These are phyloP conservation scores for Sinocyclocheilus anshuiensis DNA, from an alignment of 2,113 vertebrate genomes.

Conservation along the genomic window DNA sequence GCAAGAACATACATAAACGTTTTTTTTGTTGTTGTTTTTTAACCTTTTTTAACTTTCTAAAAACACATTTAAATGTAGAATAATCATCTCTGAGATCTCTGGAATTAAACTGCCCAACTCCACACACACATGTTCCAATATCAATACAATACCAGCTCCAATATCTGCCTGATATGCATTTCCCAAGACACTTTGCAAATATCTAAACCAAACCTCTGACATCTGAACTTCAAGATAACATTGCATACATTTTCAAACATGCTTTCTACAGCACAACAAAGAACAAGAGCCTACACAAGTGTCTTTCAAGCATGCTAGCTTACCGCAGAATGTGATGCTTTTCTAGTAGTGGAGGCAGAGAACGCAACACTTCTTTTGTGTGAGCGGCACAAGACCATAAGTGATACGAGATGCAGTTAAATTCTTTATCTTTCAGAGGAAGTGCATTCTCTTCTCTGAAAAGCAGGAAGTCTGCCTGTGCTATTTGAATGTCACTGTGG, in stretches of 20 bases:
- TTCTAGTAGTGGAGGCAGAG: background rate
- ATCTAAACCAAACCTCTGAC: background rate
- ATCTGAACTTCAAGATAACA: background rate
- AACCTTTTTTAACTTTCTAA: background rate
- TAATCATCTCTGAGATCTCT: background rate
- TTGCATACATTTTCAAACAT: background rate
- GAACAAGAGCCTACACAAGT: slow-evolving; percentile 1
- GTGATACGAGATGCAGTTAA: background rate
- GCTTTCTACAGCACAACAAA: background rate
- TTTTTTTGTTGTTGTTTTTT: no score
- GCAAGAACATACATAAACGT: no score
- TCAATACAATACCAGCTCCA: background rate
- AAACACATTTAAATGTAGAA: background rate
- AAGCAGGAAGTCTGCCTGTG: slow-evolving; percentile 42
- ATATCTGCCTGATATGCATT: background rate
- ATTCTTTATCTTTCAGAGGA: slow-evolving; percentile 48
- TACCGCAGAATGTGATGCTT: background rate
- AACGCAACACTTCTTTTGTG: background rate
- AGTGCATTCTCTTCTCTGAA: slow-evolving; percentile 32
- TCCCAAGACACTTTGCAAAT: background rate
- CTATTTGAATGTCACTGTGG: slow-evolving; percentile 15
- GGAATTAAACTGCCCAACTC: background rate
- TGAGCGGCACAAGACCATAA: background rate
- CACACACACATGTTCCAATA: background rate
- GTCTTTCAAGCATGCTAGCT: background rate